phyloP scores from a whole-genome alignment of 2,797 vertebrate species.

The Galaxias olidus region DNA sequence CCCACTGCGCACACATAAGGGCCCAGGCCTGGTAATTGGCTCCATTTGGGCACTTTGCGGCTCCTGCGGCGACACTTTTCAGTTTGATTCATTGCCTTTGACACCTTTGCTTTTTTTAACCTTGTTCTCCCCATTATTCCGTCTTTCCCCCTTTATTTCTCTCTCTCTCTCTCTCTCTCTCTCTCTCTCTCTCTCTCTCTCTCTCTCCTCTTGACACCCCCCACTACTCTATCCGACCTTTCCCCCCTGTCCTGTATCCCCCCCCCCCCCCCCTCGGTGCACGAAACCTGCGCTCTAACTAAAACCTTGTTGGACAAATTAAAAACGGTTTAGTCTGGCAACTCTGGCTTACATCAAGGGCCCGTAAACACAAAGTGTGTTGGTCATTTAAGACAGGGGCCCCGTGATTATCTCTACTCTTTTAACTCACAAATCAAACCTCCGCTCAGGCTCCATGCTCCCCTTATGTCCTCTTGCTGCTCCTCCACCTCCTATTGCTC shows the following conservation, averaged over 20 bases:
- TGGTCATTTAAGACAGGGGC: constrained; percentile 66
- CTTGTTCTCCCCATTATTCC: constrained; percentile 17
- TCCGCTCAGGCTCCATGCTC: constrained; percentile 39
- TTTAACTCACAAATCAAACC: constrained; percentile 76
- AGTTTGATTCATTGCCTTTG: constrained; percentile 73
- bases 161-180: not conserved
- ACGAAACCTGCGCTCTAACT: constrained; percentile 71
- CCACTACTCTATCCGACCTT: no score
- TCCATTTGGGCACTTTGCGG: constrained; percentile 68
- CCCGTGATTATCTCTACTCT: constrained; percentile 76
- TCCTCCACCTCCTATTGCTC: not conserved
- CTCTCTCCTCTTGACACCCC: not conserved
- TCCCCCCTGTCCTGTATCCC: constrained; percentile 10
- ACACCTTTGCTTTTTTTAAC: constrained; percentile 11
- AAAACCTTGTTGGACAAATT: constrained; percentile 84
- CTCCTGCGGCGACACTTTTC: constrained; percentile 73
- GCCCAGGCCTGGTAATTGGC: constrained; percentile 68
- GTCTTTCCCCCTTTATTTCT: constrained; percentile 44
- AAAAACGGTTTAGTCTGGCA: constrained; percentile 78
- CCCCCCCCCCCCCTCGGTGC: constrained; percentile 54
- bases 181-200: not conserved
- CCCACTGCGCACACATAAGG: constrained; percentile 44
- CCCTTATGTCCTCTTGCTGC: constrained; percentile 12
- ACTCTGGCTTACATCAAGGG: constrained; percentile 78
- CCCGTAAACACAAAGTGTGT: constrained; percentile 77